Evolutionary conservation across 2,113 vertebrate genomes (phyloP).

Genomic region (Xyliphius kryptos): DNA sequence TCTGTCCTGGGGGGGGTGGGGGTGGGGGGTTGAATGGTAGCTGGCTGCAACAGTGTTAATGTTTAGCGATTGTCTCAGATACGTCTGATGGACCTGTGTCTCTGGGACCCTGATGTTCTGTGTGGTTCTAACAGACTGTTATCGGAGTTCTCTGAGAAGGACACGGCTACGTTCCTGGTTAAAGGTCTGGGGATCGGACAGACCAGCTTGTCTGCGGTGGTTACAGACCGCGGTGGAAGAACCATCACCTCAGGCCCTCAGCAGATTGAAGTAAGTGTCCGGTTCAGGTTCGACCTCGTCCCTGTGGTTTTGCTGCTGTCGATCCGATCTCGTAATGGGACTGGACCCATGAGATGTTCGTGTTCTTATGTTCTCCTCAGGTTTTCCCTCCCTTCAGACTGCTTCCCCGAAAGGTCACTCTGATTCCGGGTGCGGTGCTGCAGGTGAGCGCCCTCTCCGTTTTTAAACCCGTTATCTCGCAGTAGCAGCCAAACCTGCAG

Average conservation of each 20-base stretch:
- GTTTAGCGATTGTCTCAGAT: no score
- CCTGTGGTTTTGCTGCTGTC: no score
- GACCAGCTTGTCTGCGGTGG: conserved; percentile 76
- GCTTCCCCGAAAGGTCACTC: conserved; percentile 79
- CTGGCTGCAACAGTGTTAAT: no score
- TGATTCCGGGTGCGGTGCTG: conserved; percentile 83
- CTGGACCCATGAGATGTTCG: no score
- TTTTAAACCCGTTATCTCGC: neutral
- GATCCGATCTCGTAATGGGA: no score
- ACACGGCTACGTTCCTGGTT: conserved; percentile 76
- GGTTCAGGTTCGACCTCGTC: neutral
- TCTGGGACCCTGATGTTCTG: neutral
- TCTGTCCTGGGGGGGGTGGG: no score
- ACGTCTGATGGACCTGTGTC: no score
- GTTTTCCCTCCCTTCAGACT: conserved; percentile 90
- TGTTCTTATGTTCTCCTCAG: conserved; percentile 53
- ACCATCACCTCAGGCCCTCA: conserved; percentile 76
- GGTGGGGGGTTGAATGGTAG: no score
- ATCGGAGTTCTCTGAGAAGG: conserved; percentile 68
- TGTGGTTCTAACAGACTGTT: conserved; percentile 1
- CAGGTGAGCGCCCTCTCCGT: conserved; percentile 66
- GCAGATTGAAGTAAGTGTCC: conserved; percentile 76
- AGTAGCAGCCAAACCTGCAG: no score
- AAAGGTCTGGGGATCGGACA: conserved; percentile 78
- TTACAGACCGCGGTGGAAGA: conserved; percentile 68